These are phyloP conservation scores for Apis cerana DNA, from an alignment of 1,140 invertebrate species.

Conservation along the genomic window DNA sequence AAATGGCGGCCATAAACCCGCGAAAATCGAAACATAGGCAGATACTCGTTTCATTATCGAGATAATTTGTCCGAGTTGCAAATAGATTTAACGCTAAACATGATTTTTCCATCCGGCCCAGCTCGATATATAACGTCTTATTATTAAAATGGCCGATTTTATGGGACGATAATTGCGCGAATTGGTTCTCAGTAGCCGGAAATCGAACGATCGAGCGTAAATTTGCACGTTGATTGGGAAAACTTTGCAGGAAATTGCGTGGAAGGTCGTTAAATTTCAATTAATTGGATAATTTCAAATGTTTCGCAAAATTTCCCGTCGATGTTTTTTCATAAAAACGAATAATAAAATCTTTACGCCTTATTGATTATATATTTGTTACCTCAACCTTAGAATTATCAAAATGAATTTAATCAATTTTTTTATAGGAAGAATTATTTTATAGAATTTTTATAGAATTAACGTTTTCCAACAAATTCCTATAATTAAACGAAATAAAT, in stretches of 20 bases:
- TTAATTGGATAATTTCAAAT: too few species aligned
- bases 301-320: too few species aligned
- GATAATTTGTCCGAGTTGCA: conserved; percentile 41
- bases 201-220: not conserved
- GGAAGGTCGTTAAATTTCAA: too few species aligned
- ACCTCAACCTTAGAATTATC: too few species aligned
- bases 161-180: conserved; percentile 21
- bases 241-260: not conserved
- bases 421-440: too few species aligned
- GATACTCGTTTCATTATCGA: conserved; percentile 54
- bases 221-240: not conserved
- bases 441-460: too few species aligned
- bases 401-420: too few species aligned
- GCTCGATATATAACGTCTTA: conserved; percentile 11
- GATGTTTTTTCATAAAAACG: too few species aligned
- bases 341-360: too few species aligned
- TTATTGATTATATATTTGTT: too few species aligned
- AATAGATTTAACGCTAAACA: conserved; percentile 40
- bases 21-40: conserved; percentile 59
- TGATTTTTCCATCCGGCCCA: conserved; percentile 11
- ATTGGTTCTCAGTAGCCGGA: not conserved
- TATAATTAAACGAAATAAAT: too few species aligned
- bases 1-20: conserved; percentile 10
- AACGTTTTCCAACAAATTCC: too few species aligned
- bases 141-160: conserved; percentile 45